A percentile compares a stretch with the other conserved stretches of the same genome.
Evolutionary conservation across 1,140 invertebrate genomes (phyloP).

Genomic region (Heliconius melpomene): DNA sequence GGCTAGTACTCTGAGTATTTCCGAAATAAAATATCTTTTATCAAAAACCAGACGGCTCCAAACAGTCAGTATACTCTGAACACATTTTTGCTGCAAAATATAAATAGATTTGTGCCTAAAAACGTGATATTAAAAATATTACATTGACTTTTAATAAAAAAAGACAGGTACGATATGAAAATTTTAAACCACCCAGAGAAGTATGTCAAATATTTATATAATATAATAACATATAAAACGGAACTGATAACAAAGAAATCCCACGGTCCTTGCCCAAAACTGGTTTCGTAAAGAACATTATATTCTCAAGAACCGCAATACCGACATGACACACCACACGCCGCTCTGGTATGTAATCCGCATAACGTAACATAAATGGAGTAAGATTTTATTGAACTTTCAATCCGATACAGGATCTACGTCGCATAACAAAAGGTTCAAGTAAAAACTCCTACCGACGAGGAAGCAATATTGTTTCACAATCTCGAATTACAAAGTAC

Average conservation of each 20-base stretch:
- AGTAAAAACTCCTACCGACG: constrained; percentile 6
- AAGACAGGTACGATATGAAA: too few relatives aligned
- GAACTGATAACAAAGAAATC: constrained; percentile 61
- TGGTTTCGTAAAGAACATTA: constrained; percentile 49
- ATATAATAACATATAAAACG: constrained; percentile 31
- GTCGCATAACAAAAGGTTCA: constrained; percentile 5
- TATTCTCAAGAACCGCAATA: constrained; percentile 38
- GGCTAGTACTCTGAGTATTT: too few relatives aligned
- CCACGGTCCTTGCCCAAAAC: constrained; percentile 54
- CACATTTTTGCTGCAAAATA: neutral
- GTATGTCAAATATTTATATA: neutral
- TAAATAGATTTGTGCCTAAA: neutral
- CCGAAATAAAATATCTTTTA: too few relatives aligned
- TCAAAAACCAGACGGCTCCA: too few relatives aligned
- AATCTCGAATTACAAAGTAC: constrained; percentile 17
- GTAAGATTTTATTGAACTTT: constrained; percentile 17
- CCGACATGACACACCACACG: constrained; percentile 21
- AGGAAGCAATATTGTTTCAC: constrained; percentile 2
- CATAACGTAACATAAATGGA: constrained; percentile 33
- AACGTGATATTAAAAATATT: neutral
- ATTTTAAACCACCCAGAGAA: neutral
- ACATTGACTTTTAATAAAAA: too few relatives aligned
- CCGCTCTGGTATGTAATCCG: constrained; percentile 29
- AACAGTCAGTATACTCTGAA: too few relatives aligned
- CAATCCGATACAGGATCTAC: neutral